phyloP scores from a whole-genome alignment of 1,140 invertebrate genomes.

The Drosophila kepulauana region DNA sequence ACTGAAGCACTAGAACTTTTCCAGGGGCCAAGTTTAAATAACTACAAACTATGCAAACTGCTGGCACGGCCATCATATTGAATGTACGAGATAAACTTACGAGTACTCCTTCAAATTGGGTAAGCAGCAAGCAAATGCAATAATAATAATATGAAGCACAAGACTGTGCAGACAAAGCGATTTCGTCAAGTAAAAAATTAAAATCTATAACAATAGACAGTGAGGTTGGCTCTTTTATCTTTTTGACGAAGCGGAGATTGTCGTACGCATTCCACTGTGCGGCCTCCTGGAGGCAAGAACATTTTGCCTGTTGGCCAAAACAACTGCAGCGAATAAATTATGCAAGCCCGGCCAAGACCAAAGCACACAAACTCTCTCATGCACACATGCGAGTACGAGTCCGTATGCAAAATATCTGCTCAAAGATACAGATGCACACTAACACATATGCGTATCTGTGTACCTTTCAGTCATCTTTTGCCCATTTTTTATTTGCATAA shows the following conservation, averaged over 20 bases:
- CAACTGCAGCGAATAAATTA: slow-evolving; percentile 76
- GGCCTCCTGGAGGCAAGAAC: slow-evolving; percentile 9
- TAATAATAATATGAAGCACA: slow-evolving; percentile 39
- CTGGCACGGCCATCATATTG: slow-evolving; percentile 2
- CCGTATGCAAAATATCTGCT: background rate
- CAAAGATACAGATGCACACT: background rate
- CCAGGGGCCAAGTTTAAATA: slow-evolving; percentile 62
- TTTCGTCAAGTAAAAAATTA: slow-evolving; percentile 12
- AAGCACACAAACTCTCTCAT: slow-evolving; percentile 22
- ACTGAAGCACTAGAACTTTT: slow-evolving; percentile 51
- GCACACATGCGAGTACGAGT: background rate
- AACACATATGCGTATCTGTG: slow-evolving; percentile 15
- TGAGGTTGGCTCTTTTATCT: background rate
- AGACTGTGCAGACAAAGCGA: slow-evolving; percentile 23
- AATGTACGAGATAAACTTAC: slow-evolving; percentile 56
- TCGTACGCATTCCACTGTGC: slow-evolving; percentile 33
- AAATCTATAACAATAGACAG: background rate
- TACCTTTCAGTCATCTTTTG: slow-evolving; percentile 59
- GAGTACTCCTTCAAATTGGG: slow-evolving; percentile 51
- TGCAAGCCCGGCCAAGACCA: slow-evolving; percentile 50
- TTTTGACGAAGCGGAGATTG: background rate
- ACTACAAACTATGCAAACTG: slow-evolving; percentile 24
- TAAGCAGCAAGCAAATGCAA: slow-evolving; percentile 43
- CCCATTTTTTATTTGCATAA: slow-evolving; percentile 68
- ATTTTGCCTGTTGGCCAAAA: slow-evolving; percentile 62